These are phyloP conservation scores for Lethrus apterus DNA, from an alignment of 1,140 invertebrate genomes.

Conservation along the genomic window DNA sequence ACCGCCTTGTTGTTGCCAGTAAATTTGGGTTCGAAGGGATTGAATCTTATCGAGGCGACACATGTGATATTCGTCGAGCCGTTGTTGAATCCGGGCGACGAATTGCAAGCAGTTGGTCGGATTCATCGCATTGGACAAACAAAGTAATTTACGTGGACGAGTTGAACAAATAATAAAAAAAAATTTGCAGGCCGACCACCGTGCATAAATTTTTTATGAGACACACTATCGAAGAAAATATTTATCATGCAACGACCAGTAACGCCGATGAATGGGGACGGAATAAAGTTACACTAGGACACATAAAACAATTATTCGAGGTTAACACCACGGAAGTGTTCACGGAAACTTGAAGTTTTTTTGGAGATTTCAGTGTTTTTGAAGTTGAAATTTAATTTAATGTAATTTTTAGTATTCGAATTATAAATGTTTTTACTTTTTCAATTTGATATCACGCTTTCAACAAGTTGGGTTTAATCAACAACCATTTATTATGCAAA, in stretches of 20 bases:
- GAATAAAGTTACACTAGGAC: conserved; percentile 29
- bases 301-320: conserved; percentile 22
- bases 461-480: no score
- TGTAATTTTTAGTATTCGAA: no score
- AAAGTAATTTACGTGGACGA: conserved; percentile 41
- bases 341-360: no score
- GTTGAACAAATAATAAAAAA: conserved; percentile 2
- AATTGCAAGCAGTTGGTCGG: conserved; percentile 70
- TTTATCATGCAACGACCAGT: conserved; percentile 41
- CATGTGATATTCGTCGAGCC: conserved; percentile 74
- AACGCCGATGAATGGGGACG: conserved; percentile 32
- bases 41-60: conserved; percentile 73
- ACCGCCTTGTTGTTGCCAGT: conserved; percentile 63
- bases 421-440: no score
- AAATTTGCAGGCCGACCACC: conserved; percentile 44
- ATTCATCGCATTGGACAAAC: conserved; percentile 75
- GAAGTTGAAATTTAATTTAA: no score
- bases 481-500: no score
- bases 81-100: conserved; percentile 63
- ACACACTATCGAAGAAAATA: conserved; percentile 64
- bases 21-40: conserved; percentile 61
- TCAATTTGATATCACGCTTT: no score
- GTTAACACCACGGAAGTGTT: conserved; percentile 9
- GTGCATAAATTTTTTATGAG: conserved; percentile 63
- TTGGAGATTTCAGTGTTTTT: no score